Conservation (phyloP, 2,888 invertebrate species). For the Schizaphis graminum region DNA sequence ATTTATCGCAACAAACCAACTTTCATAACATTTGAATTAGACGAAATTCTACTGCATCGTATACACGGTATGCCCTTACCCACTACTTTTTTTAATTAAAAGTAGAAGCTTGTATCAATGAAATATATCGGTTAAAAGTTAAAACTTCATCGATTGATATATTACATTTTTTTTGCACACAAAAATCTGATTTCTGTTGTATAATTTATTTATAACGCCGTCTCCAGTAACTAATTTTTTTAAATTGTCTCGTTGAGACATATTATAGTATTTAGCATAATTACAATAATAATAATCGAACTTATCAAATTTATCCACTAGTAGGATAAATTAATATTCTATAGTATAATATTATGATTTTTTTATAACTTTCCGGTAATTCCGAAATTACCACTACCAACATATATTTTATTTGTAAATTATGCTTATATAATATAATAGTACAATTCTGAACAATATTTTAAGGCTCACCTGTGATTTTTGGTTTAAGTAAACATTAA, state of each 20-base stretch:
- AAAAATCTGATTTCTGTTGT: not conserved
- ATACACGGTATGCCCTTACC: not conserved
- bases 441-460: too few species aligned
- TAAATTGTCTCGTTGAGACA: not conserved
- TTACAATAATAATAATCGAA: not conserved
- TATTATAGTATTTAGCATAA: not conserved
- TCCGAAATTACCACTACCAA: not conserved
- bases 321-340: not conserved
- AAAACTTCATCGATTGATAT: not conserved
- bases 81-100: not conserved
- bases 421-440: too few species aligned
- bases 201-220: not conserved
- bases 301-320: not conserved
- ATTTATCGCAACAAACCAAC: not conserved
- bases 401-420: too few species aligned
- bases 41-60: not conserved
- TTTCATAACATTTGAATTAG: not conserved
- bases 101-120: not conserved
- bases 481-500: too few species aligned
- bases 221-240: not conserved
- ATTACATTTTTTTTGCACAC: not conserved
- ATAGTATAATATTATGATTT: not conserved
- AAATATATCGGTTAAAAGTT: not conserved
- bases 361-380: not conserved
- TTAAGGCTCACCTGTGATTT: too few species aligned